A percentile compares a stretch with the other conserved stretches of the same genome.
Evolutionary conservation across 1,140 invertebrate species (phyloP).

Genomic region (Drosophila malerkotliana): DNA sequence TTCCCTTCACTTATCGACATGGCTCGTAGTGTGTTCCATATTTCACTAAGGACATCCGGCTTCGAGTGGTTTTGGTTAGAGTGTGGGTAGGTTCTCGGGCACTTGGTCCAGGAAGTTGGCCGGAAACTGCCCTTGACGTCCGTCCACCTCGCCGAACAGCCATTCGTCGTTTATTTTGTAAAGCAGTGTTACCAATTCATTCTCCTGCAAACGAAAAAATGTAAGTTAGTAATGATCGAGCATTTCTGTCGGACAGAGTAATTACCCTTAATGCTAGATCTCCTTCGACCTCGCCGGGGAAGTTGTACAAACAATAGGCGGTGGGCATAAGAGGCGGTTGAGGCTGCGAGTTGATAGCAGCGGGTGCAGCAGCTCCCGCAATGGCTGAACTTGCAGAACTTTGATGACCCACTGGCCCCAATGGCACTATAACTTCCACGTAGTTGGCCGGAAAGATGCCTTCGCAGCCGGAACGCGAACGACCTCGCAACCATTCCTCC

Average conservation of each 20-base stretch:
- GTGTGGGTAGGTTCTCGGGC: conserved; percentile 82
- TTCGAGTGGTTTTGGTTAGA: conserved; percentile 39
- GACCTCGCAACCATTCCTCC: conserved; percentile 92
- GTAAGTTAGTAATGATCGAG: neutral
- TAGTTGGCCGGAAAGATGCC: conserved; percentile 93
- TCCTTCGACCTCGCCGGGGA: conserved; percentile 86
- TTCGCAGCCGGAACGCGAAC: conserved; percentile 86
- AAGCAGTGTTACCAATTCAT: conserved; percentile 88
- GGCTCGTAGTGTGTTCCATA: conserved; percentile 39
- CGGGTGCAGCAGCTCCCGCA: conserved; percentile 53
- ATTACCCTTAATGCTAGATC: conserved; percentile 86
- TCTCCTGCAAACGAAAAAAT: conserved; percentile 61
- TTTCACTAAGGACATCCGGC: conserved; percentile 18
- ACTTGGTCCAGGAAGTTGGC: conserved; percentile 90
- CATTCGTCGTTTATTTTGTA: conserved; percentile 91
- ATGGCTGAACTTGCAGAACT: conserved; percentile 10
- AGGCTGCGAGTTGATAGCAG: conserved; percentile 19
- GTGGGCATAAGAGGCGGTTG: conserved; percentile 7
- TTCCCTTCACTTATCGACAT: conserved; percentile 39
- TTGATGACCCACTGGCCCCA: conserved; percentile 82
- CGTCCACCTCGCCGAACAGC: conserved; percentile 90
- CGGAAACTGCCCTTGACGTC: conserved; percentile 91
- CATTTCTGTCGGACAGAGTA: rapidly evolving
- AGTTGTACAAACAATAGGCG: conserved; percentile 87
- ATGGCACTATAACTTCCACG: conserved; percentile 90